Evolutionary conservation across 1,140 invertebrate species (phyloP).

Genomic region (Caenorhabditis remanei): DNA sequence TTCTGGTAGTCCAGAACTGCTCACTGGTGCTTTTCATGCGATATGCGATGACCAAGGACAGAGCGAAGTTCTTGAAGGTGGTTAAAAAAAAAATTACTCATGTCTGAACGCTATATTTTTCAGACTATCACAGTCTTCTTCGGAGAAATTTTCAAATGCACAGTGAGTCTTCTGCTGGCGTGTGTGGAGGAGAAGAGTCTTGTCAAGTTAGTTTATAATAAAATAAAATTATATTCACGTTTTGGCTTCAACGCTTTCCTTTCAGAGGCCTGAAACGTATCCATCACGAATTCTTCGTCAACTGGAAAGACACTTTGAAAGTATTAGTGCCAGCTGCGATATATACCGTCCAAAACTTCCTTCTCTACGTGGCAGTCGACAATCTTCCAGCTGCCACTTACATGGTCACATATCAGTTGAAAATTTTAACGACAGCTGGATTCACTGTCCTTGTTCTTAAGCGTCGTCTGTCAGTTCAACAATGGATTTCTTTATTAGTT

Average conservation of each 20-base stretch:
- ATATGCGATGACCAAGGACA: constrained; percentile 71
- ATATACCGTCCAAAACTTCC: constrained; percentile 96
- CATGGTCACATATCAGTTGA: constrained; percentile 98
- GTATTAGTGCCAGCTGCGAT: constrained; percentile 91
- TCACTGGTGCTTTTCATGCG: constrained; percentile 75
- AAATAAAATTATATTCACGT: too few species aligned
- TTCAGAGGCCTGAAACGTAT: constrained; percentile 43
- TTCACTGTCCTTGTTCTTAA: constrained; percentile 93
- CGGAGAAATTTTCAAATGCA: constrained; percentile 91
- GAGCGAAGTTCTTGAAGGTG: constrained; percentile 71
- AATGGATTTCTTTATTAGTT: constrained; percentile 90
- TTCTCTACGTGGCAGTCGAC: constrained; percentile 94
- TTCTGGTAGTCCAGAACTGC: constrained; percentile 76
- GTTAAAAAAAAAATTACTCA: not conserved
- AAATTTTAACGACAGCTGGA: constrained; percentile 96
- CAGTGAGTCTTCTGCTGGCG: constrained; percentile 85
- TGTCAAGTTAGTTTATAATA: constrained; percentile 73
- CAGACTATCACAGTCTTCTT: constrained; percentile 87
- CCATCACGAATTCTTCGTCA: constrained; percentile 59
- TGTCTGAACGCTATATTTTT: not conserved
- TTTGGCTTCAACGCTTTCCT: not conserved
- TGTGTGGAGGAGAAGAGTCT: constrained; percentile 85
- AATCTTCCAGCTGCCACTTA: constrained; percentile 99
- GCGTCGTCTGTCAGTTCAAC: constrained; percentile 84
- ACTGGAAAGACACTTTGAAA: constrained; percentile 88